These are phyloP conservation scores for Jacana jacana DNA, from an alignment of 2,113 vertebrate genomes.

Conservation along the genomic window DNA sequence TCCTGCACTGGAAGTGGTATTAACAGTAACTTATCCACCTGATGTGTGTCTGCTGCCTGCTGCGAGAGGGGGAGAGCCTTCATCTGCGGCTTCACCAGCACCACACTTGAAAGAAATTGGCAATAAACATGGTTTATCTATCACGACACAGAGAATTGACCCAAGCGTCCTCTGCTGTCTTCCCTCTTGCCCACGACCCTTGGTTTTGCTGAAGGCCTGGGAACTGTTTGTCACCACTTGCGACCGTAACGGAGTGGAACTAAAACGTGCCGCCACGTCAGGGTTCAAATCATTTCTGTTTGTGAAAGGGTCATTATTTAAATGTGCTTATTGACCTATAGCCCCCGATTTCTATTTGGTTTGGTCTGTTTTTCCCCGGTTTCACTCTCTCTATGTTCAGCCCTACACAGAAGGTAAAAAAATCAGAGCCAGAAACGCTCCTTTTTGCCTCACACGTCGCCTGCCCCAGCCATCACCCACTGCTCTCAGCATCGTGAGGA, in stretches of 20 bases:
- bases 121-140: background rate
- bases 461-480: fast-evolving
- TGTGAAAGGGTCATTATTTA: background rate
- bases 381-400: background rate
- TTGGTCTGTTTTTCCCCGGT: background rate
- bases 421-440: background rate
- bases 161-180: background rate
- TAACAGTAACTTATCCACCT: background rate
- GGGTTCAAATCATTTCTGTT: background rate
- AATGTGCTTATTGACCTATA: fast-evolving
- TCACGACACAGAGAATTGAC: background rate
- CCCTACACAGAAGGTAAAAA: fast-evolving
- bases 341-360: background rate
- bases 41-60: background rate
- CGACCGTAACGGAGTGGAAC: background rate
- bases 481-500: fast-evolving
- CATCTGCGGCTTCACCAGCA: background rate
- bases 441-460: background rate
- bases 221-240: background rate
- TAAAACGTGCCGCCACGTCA: fast-evolving
- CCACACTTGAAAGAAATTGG: background rate
- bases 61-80: no score
- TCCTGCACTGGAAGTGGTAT: background rate
- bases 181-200: background rate
- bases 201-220: background rate